phyloP scores from a whole-genome alignment of 2,113 vertebrate species.

The Mesoclemmys tuberculata region DNA sequence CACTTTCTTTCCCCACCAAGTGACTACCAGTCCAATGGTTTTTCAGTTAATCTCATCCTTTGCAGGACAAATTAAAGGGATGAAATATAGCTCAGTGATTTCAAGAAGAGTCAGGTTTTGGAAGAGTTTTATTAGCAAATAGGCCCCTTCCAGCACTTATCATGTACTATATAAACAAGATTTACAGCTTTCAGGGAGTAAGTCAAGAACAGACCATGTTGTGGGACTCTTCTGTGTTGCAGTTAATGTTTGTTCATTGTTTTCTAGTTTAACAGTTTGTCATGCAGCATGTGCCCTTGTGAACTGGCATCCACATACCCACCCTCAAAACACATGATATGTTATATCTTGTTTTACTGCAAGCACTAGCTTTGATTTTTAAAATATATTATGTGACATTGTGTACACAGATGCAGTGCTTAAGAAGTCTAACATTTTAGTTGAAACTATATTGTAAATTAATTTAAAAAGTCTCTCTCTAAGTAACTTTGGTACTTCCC shows the following conservation, averaged over 20 bases:
- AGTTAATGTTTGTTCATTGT: background rate
- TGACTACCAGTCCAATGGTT: background rate
- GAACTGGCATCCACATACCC: background rate
- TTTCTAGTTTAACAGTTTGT: background rate
- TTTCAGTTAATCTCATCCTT: background rate
- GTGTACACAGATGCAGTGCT: background rate
- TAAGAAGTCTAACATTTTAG: background rate
- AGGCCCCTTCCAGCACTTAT: background rate
- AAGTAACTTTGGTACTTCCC: accelerated
- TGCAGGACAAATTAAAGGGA: background rate
- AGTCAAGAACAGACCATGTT: background rate
- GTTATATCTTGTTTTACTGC: background rate
- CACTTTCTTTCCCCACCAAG: background rate
- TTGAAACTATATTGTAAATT: background rate
- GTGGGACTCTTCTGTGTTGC: background rate
- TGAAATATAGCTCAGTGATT: background rate
- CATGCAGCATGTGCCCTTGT: background rate
- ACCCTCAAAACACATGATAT: background rate
- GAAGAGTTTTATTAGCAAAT: background rate
- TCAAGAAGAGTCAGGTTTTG: background rate
- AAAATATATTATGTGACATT: background rate
- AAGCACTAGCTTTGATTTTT: background rate
- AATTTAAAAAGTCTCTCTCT: background rate
- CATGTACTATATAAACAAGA: background rate
- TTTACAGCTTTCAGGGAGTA: background rate